These are phyloP conservation scores for Noctuana brunneofusca DNA, from an alignment of 2,888 invertebrate genomes.

Conservation along the genomic window DNA sequence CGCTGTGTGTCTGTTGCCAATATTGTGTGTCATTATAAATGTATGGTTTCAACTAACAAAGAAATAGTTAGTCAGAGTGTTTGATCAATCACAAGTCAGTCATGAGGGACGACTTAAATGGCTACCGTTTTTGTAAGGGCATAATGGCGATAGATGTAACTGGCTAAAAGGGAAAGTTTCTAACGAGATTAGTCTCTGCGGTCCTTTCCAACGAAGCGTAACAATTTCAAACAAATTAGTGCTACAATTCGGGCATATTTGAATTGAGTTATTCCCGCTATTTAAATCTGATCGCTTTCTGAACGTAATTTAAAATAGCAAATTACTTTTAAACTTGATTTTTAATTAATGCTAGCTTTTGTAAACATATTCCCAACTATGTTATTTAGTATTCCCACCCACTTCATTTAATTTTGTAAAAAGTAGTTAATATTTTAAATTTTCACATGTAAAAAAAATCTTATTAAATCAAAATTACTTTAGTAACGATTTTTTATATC, in stretches of 20 bases:
- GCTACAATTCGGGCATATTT: conserved; percentile 30
- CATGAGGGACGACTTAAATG: conserved; percentile 19
- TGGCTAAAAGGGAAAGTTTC: conserved; percentile 26
- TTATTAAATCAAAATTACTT: too few relatives aligned
- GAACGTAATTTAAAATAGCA: conserved; percentile 5
- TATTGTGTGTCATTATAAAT: too few relatives aligned
- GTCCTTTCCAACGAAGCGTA: conserved; percentile 34
- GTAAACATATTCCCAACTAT: too few relatives aligned
- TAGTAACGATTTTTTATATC: too few relatives aligned
- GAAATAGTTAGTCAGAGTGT: background rate
- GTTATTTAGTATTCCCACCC: too few relatives aligned
- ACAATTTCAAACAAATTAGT: conserved; percentile 42
- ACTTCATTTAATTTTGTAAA: too few relatives aligned
- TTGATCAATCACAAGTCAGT: conserved; percentile 7
- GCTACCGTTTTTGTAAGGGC: conserved; percentile 21
- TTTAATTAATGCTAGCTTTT: background rate
- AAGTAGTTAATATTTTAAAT: too few relatives aligned
- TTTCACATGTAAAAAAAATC: too few relatives aligned
- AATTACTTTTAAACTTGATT: conserved; percentile 1
- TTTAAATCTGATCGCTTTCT: conserved; percentile 9
- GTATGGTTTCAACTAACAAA: too few relatives aligned
- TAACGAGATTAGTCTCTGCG: conserved; percentile 24
- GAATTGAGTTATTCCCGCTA: conserved; percentile 29
- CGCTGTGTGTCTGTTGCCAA: too few relatives aligned
- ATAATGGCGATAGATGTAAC: conserved; percentile 23